Conservation (phyloP, 2,113 vertebrate genomes). For the Crotophaga sulcirostris region DNA sequence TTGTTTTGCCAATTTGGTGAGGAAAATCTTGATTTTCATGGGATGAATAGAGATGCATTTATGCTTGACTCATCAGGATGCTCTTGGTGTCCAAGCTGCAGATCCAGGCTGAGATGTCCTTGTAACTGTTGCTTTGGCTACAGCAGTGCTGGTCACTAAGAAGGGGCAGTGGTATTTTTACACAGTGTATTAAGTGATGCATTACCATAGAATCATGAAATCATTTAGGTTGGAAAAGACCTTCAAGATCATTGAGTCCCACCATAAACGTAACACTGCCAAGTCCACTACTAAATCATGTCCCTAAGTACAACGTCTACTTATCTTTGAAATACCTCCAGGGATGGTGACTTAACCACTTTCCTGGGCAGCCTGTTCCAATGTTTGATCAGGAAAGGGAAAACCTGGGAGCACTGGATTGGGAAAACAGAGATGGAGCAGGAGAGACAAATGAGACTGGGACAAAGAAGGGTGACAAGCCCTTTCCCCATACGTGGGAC, state of each 20-base stretch:
- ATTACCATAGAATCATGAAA: neutral
- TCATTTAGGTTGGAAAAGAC: no score
- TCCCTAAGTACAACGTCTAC: no score
- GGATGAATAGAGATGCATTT: neutral
- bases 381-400: neutral
- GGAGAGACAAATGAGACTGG: neutral
- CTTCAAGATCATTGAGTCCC: no score
- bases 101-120: neutral
- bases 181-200: neutral
- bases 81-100: neutral
- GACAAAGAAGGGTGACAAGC: neutral
- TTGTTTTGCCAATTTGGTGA: neutral
- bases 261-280: no score
- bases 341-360: no score
- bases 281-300: no score
- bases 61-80: neutral
- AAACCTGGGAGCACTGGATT: neutral
- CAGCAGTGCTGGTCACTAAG: accelerated
- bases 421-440: neutral
- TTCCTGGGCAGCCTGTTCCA: neutral
- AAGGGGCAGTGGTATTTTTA: neutral
- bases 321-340: no score
- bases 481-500: neutral
- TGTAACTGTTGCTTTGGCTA: neutral
- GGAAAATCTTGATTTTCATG: neutral